phyloP scores from a whole-genome alignment of 92 coral and sea anemone species.

The Porites rus region DNA sequence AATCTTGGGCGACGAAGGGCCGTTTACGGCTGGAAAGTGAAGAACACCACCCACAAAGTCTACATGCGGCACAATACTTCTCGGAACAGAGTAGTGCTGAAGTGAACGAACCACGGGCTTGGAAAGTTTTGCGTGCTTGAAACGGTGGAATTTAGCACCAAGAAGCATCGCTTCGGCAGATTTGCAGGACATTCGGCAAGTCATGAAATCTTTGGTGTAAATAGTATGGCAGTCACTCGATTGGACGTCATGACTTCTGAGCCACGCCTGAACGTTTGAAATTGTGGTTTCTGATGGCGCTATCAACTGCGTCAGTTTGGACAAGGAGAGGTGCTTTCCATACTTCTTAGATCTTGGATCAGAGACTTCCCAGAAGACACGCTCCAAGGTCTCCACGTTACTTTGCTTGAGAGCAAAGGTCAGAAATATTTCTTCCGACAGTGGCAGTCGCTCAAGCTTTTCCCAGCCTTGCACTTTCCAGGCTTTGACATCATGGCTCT shows the following conservation, averaged over 20 bases:
- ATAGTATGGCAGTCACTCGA: constrained; percentile 63
- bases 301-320: constrained; percentile 68
- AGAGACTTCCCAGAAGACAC: constrained; percentile 91
- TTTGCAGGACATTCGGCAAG: constrained; percentile 77
- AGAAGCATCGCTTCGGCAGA: constrained; percentile 78
- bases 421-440: constrained; percentile 66
- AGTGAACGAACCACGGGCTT: constrained; percentile 81
- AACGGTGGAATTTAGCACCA: constrained; percentile 86
- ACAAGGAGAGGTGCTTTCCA: constrained; percentile 81
- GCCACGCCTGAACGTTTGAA: constrained; percentile 72
- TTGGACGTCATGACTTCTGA: constrained; percentile 62
- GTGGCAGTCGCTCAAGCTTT: constrained; percentile 67
- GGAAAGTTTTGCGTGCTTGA: constrained; percentile 68
- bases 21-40: constrained; percentile 89
- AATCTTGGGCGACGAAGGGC: constrained; percentile 57
- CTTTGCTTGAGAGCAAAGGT: constrained; percentile 96
- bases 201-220: constrained; percentile 83
- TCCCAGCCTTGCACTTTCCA: constrained; percentile 92
- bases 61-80: constrained; percentile 70
- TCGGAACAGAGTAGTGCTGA: constrained; percentile 84
- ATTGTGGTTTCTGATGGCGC: constrained; percentile 78
- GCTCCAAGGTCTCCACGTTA: constrained; percentile 78
- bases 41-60: constrained; percentile 98
- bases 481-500: constrained; percentile 75
- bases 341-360: constrained; percentile 80